These are phyloP conservation scores for Criorhina ranunculi DNA, from an alignment of 2,888 invertebrate genomes.

Conservation along the genomic window DNA sequence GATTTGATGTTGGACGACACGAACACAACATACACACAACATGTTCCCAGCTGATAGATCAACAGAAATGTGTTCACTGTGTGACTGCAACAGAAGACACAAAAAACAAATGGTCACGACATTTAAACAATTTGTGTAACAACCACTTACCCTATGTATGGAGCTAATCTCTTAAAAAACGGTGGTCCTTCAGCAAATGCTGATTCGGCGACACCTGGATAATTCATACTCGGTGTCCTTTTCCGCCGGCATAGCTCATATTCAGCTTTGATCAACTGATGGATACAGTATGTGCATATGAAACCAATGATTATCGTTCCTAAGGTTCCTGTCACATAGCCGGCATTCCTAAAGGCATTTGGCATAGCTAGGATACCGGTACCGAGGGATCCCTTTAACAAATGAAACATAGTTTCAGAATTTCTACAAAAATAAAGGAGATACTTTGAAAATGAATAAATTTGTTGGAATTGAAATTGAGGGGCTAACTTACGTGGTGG, in stretches of 20 bases:
- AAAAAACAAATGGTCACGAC: neutral
- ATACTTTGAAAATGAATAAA: neutral
- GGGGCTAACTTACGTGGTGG: constrained; percentile 88
- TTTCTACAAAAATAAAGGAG: constrained; percentile 87
- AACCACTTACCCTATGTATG: constrained; percentile 88
- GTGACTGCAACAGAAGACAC: constrained; percentile 85
- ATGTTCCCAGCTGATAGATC: constrained; percentile 97
- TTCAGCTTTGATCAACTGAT: constrained; percentile 89
- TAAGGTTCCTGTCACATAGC: constrained; percentile 88
- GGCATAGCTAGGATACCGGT: constrained; percentile 96
- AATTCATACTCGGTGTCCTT: constrained; percentile 89
- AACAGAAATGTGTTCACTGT: constrained; percentile 90
- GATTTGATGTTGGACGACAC: constrained; percentile 93
- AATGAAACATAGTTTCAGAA: constrained; percentile 93
- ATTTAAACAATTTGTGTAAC: neutral
- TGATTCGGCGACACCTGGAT: constrained; percentile 92
- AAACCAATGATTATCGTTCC: constrained; percentile 94
- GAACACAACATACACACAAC: constrained; percentile 98
- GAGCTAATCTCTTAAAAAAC: constrained; percentile 87
- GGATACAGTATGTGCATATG: constrained; percentile 97
- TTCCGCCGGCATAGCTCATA: constrained; percentile 87
- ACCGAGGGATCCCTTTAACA: constrained; percentile 96
- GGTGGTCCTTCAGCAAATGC: constrained; percentile 91
- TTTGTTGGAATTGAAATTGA: neutral
- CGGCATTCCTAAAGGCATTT: constrained; percentile 89